A percentile compares a stretch with the other conserved stretches of the same genome.
These are phyloP conservation scores for Megalopta genalis DNA, from an alignment of 1,140 invertebrate species.

Conservation along the genomic window DNA sequence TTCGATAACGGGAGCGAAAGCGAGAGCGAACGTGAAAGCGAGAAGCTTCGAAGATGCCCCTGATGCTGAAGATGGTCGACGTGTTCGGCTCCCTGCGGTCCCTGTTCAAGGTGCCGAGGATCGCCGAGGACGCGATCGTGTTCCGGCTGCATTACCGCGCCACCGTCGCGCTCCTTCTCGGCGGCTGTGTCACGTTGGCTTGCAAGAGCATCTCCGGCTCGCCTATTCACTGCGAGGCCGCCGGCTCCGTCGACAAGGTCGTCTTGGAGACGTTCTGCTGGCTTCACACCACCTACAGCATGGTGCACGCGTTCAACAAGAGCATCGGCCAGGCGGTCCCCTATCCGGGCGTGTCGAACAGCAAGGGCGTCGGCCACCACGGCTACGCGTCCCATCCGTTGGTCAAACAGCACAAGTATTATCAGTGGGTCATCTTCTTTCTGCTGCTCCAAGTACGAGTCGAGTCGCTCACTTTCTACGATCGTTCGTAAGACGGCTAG, in stretches of 20 bases:
- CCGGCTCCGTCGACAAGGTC: constrained; percentile 82
- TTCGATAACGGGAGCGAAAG: neutral
- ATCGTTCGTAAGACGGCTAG: neutral
- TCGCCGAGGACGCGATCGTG: constrained; percentile 82
- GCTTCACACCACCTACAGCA: constrained; percentile 86
- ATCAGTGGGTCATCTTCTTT: constrained; percentile 86
- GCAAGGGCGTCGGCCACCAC: constrained; percentile 72
- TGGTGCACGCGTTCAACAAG: constrained; percentile 81
- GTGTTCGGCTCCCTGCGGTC: constrained; percentile 78
- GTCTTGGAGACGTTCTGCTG: constrained; percentile 88
- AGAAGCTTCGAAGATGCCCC: constrained; percentile 65
- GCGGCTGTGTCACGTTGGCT: constrained; percentile 81
- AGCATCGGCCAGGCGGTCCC: constrained; percentile 80
- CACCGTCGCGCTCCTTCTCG: constrained; percentile 81
- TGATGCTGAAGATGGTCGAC: constrained; percentile 79
- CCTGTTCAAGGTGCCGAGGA: constrained; percentile 80
- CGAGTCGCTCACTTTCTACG: neutral
- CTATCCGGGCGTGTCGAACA: constrained; percentile 81
- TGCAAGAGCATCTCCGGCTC: constrained; percentile 83
- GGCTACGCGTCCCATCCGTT: constrained; percentile 75
- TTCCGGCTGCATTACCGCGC: constrained; percentile 83
- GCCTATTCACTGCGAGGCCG: constrained; percentile 83
- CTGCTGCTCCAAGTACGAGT: constrained; percentile 83
- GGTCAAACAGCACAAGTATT: constrained; percentile 81
- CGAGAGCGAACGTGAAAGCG: no score